phyloP scores from a whole-genome alignment of 2,113 vertebrate genomes.

The Orientallactaga bullata region DNA sequence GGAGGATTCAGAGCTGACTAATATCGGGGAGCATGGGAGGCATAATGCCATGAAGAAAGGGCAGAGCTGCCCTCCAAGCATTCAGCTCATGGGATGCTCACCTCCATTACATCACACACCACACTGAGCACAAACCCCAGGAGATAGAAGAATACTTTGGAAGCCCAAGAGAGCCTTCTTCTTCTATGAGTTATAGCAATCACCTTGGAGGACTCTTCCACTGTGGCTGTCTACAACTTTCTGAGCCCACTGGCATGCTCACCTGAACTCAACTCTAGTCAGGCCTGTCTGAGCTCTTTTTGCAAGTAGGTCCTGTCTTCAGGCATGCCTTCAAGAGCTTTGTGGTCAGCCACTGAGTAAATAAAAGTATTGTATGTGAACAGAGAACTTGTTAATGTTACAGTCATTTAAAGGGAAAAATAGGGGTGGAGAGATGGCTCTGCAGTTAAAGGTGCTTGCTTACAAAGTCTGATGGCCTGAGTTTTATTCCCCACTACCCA shows the following conservation, averaged over 20 bases:
- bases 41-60: not conserved
- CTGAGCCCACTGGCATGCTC: not conserved
- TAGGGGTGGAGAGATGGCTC: not conserved
- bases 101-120: not conserved
- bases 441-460: too few relatives aligned
- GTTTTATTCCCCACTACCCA: too few relatives aligned
- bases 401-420: not conserved
- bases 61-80: not conserved
- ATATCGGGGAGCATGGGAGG: not conserved
- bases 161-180: not conserved
- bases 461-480: too few relatives aligned
- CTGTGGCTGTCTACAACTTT: not conserved
- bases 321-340: not conserved
- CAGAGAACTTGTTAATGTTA: constrained; percentile 1
- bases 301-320: not conserved
- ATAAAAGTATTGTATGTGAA: not conserved
- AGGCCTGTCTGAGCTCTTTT: not conserved
- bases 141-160: not conserved
- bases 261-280: not conserved
- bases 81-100: not conserved
- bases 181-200: not conserved
- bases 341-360: not conserved
- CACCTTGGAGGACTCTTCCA: not conserved
- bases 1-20: not conserved
- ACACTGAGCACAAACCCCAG: not conserved